Evolutionary conservation across 2,888 invertebrate species (phyloP), one percentile per base, ranked within the genome.

Genomic region (Mythimna impura): DNA sequence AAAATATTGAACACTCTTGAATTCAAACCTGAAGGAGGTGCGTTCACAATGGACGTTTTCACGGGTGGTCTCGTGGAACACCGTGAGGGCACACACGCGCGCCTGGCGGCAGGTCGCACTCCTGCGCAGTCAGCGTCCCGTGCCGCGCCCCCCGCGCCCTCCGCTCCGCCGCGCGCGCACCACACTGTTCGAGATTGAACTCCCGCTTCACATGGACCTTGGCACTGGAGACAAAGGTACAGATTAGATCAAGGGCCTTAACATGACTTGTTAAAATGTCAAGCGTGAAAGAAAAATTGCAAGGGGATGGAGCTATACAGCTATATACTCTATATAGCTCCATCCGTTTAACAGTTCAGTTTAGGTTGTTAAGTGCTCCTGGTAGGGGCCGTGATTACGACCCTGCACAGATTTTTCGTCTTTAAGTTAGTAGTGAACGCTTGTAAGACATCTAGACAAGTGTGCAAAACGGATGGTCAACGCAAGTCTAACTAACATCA

Each of bases 111-210:
- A 0, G 96, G 94, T 1, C 97, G 93, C 71, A 94, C 90, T 6
- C 96, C 96, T 1, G 94, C 91, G 73, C 95, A 95, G 81, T 97
- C 97, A 0, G 88, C 52, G 76, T 95, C 96, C 0, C 93, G 88
- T 66, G 96, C 87, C 0, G 94, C 94, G 50, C 96, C 89, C 0
- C 81, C 85, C 6, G 95, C 93, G 8, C 94, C 93, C 25, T 91
- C 94, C 25, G 83, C 90, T 2, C 95, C 93, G 54, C 94, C 96
- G 60, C 96, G 95, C 0, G 96, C 92, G 79, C 97, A 96, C 93
- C 97, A 97, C 36, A 96, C 95, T 9, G 96, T 94, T 5, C 97
- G 96, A 34, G 95, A 96, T 68, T 97, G 96, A 0, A 96, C 91
- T 1, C 95, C 95, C 36, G 97, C 96, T 67, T 95, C 95, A 76